Percentiles rank a stretch among this genome's conserved stretches.
Evolutionary conservation across 1,140 invertebrate species (phyloP).

Genomic region (Notospermus geniculatus): DNA sequence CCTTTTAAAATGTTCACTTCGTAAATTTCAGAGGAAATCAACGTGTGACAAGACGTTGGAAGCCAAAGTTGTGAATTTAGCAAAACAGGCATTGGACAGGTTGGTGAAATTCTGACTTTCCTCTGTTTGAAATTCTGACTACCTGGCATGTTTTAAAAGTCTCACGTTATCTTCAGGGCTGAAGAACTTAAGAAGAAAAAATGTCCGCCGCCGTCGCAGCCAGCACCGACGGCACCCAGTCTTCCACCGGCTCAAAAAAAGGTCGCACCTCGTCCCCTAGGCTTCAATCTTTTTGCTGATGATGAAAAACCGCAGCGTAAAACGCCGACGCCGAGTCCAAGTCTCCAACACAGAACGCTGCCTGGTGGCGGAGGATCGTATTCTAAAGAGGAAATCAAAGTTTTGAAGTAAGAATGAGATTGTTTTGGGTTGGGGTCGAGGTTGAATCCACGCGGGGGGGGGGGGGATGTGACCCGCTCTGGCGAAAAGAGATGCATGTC

Average conservation of each 20-base stretch:
- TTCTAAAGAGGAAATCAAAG: slow-evolving; percentile 81
- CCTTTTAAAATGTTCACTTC: no score
- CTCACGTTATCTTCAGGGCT: slow-evolving; percentile 63
- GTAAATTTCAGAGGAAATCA: slow-evolving; percentile 62
- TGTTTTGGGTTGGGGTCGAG: no score
- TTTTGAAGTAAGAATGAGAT: slow-evolving; percentile 67
- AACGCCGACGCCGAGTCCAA: background rate
- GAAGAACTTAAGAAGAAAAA: slow-evolving; percentile 73
- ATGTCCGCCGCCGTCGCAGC: slow-evolving; percentile 5
- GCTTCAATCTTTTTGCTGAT: slow-evolving; percentile 35
- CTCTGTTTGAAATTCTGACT: no score
- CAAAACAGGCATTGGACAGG: slow-evolving; percentile 70
- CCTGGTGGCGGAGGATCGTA: slow-evolving; percentile 57
- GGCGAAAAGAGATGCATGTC: no score
- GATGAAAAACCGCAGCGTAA: slow-evolving; percentile 23
- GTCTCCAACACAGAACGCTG: slow-evolving; percentile 21
- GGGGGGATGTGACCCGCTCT: no score
- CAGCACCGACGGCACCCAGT: slow-evolving; percentile 49
- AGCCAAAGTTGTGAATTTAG: slow-evolving; percentile 68
- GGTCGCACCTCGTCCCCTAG: slow-evolving; percentile 56
- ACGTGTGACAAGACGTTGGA: slow-evolving; percentile 64
- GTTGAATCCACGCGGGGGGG: no score
- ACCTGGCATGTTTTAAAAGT: no score
- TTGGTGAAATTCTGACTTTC: no score
- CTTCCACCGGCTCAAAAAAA: slow-evolving; percentile 53